Conservation (phyloP, 2,113 vertebrate species). For the Narcine bancroftii region DNA sequence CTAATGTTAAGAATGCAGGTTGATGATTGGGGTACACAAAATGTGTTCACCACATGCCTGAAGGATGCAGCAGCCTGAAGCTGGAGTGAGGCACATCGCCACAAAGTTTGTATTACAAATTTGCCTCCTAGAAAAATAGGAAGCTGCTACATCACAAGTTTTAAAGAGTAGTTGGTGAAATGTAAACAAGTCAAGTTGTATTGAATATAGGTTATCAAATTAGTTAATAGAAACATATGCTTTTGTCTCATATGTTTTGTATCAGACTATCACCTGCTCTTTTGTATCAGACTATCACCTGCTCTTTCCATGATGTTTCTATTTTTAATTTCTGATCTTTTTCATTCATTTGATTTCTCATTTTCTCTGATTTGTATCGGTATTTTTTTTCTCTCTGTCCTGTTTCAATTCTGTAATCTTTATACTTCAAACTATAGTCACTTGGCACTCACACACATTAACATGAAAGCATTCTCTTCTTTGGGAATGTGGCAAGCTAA, state of each 20-base stretch:
- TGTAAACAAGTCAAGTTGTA: neutral
- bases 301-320: neutral
- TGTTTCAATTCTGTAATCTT: constrained; percentile 32
- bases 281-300: neutral
- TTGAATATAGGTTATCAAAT: neutral
- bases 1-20: no score
- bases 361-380: neutral
- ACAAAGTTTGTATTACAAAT: neutral
- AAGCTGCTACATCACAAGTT: neutral
- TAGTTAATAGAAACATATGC: neutral
- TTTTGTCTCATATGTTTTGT: neutral
- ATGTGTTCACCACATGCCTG: neutral
- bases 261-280: neutral
- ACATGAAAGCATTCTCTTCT: neutral
- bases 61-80: neutral
- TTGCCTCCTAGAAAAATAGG: no score
- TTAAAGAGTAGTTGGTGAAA: neutral
- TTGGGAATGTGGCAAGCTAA: neutral
- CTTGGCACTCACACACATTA: neutral
- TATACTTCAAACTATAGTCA: neutral
- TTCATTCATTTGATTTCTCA: neutral
- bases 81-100: neutral
- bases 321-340: neutral
- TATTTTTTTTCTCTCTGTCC: neutral
- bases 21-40: neutral